phyloP scores from a whole-genome alignment of 2,888 invertebrate species.

The Petrophora chlorosata region DNA sequence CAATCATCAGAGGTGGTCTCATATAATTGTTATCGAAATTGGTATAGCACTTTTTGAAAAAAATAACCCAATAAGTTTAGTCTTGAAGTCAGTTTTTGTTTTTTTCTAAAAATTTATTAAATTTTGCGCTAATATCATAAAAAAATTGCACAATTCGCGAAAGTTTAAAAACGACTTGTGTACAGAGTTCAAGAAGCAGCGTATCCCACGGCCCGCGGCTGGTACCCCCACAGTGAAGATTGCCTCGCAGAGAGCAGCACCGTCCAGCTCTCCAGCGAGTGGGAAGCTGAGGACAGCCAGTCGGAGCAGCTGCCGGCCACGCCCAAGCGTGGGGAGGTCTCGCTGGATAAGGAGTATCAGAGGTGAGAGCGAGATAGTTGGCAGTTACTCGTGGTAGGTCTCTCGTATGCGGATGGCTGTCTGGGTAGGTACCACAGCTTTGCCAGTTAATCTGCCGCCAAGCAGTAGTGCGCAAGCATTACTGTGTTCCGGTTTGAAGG shows the following conservation, averaged over 20 bases:
- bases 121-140: background rate
- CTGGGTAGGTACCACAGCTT: too few relatives aligned
- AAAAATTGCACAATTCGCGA: background rate
- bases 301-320: conserved; percentile 34
- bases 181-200: conserved; percentile 56
- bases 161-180: background rate
- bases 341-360: conserved; percentile 69
- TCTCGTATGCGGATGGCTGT: too few relatives aligned
- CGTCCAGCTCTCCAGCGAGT: conserved; percentile 50
- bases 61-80: too few relatives aligned
- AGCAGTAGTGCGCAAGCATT: too few relatives aligned
- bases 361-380: conserved; percentile 43
- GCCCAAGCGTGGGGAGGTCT: conserved; percentile 49
- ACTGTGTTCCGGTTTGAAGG: too few relatives aligned
- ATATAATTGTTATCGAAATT: too few relatives aligned
- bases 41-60: too few relatives aligned
- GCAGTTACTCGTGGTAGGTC: too few relatives aligned
- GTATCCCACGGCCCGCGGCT: conserved; percentile 48
- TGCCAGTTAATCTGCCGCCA: too few relatives aligned
- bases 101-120: too few relatives aligned
- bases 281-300: conserved; percentile 67
- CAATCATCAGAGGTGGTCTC: too few relatives aligned
- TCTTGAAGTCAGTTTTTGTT: too few relatives aligned
- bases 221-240: conserved; percentile 61
- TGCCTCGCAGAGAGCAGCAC: conserved; percentile 44